These are phyloP conservation scores for Suillia variegata DNA, from an alignment of 2,888 invertebrate species.

Conservation along the genomic window DNA sequence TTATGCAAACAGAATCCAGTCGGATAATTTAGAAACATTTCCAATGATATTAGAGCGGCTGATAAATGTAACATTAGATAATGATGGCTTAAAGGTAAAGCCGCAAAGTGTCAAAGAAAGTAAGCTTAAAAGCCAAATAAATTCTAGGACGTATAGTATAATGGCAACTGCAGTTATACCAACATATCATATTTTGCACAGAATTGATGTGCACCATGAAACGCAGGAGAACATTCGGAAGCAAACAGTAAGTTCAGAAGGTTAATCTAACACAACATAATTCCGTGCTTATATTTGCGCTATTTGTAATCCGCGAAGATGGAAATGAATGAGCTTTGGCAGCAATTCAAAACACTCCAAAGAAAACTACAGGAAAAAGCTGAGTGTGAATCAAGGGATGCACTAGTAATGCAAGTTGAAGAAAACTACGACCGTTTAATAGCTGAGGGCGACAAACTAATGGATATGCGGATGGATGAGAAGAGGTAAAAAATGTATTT, in stretches of 20 bases:
- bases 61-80: slow-evolving; percentile 36
- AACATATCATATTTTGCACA: slow-evolving; percentile 47
- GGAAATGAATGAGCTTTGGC: slow-evolving; percentile 56
- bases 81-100: slow-evolving; percentile 27
- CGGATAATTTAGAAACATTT: slow-evolving; percentile 56
- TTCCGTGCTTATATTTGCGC: too few species aligned
- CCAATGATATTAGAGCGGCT: slow-evolving; percentile 55
- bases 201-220: slow-evolving; percentile 54
- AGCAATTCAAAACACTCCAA: slow-evolving; percentile 58
- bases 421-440: slow-evolving; percentile 59
- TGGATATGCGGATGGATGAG: slow-evolving; percentile 54
- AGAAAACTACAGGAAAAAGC: slow-evolving; percentile 54
- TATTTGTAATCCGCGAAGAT: slow-evolving; percentile 36
- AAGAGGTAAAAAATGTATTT: slow-evolving; percentile 43
- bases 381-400: slow-evolving; percentile 55
- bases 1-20: slow-evolving; percentile 54
- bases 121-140: slow-evolving; percentile 39
- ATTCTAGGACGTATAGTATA: slow-evolving; percentile 41
- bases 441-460: slow-evolving; percentile 56
- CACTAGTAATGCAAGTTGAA: slow-evolving; percentile 58
- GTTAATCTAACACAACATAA: too few species aligned
- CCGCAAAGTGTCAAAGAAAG: slow-evolving; percentile 35
- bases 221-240: slow-evolving; percentile 55
- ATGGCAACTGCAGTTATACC: slow-evolving; percentile 50
- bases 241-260: slow-evolving; percentile 49